phyloP scores from a whole-genome alignment of 2,113 vertebrate species.

The Eulacestoma nigropectus region DNA sequence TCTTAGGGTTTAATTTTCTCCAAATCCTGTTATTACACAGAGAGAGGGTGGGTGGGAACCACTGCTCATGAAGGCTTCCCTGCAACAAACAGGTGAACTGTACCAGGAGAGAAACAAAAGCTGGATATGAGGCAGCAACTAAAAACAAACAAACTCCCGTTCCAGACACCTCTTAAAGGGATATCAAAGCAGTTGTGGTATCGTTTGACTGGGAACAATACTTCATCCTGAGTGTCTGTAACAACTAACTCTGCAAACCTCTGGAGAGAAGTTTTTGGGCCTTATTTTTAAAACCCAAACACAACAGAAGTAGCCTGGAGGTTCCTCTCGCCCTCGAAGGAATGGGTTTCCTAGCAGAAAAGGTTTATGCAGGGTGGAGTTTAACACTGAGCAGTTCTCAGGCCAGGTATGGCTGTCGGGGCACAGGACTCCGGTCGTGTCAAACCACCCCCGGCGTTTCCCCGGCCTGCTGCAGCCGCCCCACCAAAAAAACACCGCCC shows the following conservation, averaged over 20 bases:
- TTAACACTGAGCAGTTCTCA: not conserved
- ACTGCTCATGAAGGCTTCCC: not conserved
- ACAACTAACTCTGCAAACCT: not conserved
- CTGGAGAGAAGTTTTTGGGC: not conserved
- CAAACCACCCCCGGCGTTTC: not conserved
- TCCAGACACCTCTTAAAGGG: not conserved
- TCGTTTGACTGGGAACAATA: not conserved
- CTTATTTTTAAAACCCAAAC: not conserved
- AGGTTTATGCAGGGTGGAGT: fast-evolving
- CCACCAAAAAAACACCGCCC: not conserved
- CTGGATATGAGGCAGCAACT: conserved; percentile 30
- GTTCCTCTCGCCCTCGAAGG: not conserved
- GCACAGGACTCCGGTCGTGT: not conserved
- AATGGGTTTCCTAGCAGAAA: not conserved
- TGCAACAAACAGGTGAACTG: not conserved
- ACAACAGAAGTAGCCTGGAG: not conserved
- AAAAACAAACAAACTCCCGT: not conserved
- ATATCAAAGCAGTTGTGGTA: not conserved
- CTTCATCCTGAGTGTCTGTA: not conserved
- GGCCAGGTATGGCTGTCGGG: not conserved
- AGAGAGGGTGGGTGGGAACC: not conserved
- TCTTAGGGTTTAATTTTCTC: not conserved
- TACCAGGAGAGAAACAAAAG: not conserved
- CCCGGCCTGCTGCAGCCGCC: not conserved
- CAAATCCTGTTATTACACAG: not conserved